These are phyloP conservation scores for Caranx melampygus DNA, from an alignment of 2,113 vertebrate species.

Conservation along the genomic window DNA sequence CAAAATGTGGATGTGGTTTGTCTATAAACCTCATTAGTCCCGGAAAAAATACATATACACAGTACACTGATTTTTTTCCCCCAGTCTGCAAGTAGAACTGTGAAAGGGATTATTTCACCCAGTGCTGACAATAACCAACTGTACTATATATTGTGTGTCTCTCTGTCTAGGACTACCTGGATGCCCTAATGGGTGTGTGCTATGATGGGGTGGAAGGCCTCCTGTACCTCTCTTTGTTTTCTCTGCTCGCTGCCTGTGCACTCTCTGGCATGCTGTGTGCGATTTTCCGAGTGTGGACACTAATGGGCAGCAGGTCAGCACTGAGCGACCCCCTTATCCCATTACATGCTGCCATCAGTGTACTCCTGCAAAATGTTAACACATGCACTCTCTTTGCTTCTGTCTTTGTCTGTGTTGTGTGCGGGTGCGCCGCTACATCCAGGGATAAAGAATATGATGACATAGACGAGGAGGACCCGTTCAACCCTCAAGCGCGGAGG, in stretches of 20 bases:
- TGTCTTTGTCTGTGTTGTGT: slow-evolving; percentile 19
- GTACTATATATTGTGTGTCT: neutral
- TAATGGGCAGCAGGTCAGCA: slow-evolving; percentile 86
- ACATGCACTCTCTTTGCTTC: slow-evolving; percentile 20
- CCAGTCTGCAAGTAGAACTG: neutral
- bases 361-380: slow-evolving; percentile 54
- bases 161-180: slow-evolving; percentile 90
- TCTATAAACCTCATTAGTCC: neutral
- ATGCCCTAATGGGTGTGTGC: slow-evolving; percentile 92
- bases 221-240: slow-evolving; percentile 94
- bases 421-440: slow-evolving; percentile 5
- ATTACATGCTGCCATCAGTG: slow-evolving; percentile 38
- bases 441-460: slow-evolving; percentile 93
- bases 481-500: slow-evolving; percentile 91
- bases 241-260: slow-evolving; percentile 88
- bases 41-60: neutral
- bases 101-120: neutral
- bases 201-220: slow-evolving; percentile 95
- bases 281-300: slow-evolving; percentile 85
- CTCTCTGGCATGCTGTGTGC: slow-evolving; percentile 90
- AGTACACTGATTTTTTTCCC: neutral
- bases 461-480: slow-evolving; percentile 95
- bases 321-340: slow-evolving; percentile 48
- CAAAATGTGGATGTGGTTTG: neutral
- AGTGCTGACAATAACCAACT: neutral